Evolutionary conservation across 2,113 vertebrate genomes (phyloP).

Genomic region (Micronisus gabar): DNA sequence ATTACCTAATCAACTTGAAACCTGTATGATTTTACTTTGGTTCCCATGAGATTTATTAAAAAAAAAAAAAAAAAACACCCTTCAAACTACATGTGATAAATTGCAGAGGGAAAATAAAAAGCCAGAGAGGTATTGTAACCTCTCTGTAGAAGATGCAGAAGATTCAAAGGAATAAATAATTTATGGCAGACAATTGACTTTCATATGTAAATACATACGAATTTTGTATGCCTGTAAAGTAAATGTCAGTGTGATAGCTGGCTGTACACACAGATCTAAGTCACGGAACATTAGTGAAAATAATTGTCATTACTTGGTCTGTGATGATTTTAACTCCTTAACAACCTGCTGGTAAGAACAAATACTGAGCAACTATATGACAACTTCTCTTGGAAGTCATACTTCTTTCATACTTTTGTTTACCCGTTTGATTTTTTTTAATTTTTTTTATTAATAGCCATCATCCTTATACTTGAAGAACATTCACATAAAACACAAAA

Average conservation of each 20-base stretch:
- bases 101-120: neutral
- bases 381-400: neutral
- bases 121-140: neutral
- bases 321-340: neutral
- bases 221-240: neutral
- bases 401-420: neutral
- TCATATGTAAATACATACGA: neutral
- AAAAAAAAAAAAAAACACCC: no score
- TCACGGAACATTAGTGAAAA: neutral
- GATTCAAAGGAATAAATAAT: neutral
- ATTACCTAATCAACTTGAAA: neutral
- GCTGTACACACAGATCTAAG: neutral
- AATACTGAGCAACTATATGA: neutral
- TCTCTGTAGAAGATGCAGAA: neutral
- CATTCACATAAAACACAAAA: neutral
- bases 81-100: neutral
- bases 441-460: neutral
- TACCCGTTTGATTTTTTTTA: neutral
- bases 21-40: neutral
- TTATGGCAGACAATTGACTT: neutral
- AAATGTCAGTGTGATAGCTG: neutral
- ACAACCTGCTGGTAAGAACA: neutral
- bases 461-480: neutral
- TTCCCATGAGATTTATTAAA: neutral
- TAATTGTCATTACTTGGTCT: neutral